These are phyloP conservation scores for Phaedon cochleariae DNA, from an alignment of 2,888 invertebrate species.

Conservation along the genomic window DNA sequence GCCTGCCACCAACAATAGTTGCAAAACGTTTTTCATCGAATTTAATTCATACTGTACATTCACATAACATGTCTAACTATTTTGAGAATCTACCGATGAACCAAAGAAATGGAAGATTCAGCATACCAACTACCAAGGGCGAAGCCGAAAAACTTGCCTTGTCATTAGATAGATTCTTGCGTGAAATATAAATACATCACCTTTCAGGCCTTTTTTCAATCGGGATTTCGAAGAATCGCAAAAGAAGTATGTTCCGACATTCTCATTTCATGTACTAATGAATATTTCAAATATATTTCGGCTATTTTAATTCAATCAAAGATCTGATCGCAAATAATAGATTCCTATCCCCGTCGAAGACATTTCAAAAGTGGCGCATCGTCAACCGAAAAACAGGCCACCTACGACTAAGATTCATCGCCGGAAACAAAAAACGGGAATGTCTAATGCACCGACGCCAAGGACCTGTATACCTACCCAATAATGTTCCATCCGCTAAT, in stretches of 20 bases:
- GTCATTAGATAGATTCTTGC: constrained; percentile 41
- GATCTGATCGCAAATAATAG: constrained; percentile 47
- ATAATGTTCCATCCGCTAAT: no score
- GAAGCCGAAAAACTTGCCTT: constrained; percentile 33
- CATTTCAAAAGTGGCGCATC: constrained; percentile 48
- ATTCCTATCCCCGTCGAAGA: constrained; percentile 42
- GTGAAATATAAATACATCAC: constrained; percentile 51
- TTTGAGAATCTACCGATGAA: background rate
- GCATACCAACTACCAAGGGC: constrained; percentile 20
- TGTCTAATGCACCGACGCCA: background rate
- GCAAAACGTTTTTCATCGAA: background rate
- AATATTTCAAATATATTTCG: constrained; percentile 60
- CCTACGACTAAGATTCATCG: constrained; percentile 52
- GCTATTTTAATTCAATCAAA: constrained; percentile 55
- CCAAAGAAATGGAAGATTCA: constrained; percentile 8
- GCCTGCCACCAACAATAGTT: background rate
- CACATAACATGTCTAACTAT: background rate
- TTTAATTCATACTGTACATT: background rate
- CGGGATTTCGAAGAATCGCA: constrained; percentile 49
- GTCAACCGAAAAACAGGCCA: constrained; percentile 49
- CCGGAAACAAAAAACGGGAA: constrained; percentile 38
- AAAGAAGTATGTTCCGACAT: constrained; percentile 52
- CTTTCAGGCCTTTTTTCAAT: constrained; percentile 35
- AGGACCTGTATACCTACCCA: no score
- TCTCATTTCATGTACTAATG: constrained; percentile 58